Evolutionary conservation across 92 coral and sea anemone species (phyloP).

Genomic region (Pocillopora meandrina): DNA sequence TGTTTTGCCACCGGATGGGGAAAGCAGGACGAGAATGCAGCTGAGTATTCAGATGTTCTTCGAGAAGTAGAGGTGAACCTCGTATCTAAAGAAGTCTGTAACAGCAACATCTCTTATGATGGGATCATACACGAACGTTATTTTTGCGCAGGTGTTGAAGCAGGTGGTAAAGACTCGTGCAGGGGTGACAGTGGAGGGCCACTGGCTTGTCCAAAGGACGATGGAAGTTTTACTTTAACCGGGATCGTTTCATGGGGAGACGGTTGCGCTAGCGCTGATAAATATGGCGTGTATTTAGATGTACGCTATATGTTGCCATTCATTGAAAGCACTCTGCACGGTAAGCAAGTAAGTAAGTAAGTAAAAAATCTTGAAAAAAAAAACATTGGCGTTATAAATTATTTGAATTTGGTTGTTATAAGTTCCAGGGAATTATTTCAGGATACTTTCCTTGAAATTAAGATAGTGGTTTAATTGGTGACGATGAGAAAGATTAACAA

Average conservation of each 20-base stretch:
- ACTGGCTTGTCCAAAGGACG: slow-evolving; percentile 74
- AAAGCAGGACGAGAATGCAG: slow-evolving; percentile 39
- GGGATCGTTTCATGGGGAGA: slow-evolving; percentile 94
- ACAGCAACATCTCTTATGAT: slow-evolving; percentile 76
- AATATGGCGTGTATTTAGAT: slow-evolving; percentile 93
- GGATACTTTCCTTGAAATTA: too few species aligned
- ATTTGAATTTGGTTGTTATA: too few species aligned
- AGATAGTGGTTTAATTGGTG: too few species aligned
- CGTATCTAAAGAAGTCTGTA: slow-evolving; percentile 80
- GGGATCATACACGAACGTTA: slow-evolving; percentile 68
- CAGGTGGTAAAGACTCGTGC: slow-evolving; percentile 81
- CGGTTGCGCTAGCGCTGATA: slow-evolving; percentile 87
- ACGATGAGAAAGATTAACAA: too few species aligned
- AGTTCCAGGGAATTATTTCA: too few species aligned
- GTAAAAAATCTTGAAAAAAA: too few species aligned
- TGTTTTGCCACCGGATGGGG: slow-evolving; percentile 99
- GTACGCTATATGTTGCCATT: slow-evolving; percentile 79
- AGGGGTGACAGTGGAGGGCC: slow-evolving; percentile 91
- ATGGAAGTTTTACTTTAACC: slow-evolving; percentile 72
- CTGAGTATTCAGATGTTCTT: slow-evolving; percentile 72
- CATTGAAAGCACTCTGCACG: slow-evolving; percentile 67
- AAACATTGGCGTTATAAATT: background rate
- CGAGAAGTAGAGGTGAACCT: slow-evolving; percentile 76
- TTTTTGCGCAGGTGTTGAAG: slow-evolving; percentile 82
- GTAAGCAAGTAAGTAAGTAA: slow-evolving; percentile 29